These are phyloP conservation scores for Drosophila bunnanda DNA, from an alignment of 2,888 invertebrate species.

Conservation along the genomic window DNA sequence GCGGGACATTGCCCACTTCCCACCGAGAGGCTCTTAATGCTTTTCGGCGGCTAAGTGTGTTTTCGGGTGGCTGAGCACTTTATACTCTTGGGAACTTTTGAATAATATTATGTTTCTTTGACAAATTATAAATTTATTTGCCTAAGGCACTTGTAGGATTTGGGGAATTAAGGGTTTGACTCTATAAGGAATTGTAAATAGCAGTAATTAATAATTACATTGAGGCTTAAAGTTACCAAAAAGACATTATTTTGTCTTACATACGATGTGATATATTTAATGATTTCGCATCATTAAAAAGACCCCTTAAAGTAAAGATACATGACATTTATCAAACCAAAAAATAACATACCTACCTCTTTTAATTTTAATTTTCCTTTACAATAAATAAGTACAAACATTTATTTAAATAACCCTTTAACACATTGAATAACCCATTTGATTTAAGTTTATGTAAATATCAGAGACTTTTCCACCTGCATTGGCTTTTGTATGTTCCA, in stretches of 20 bases:
- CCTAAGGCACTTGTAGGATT: background rate
- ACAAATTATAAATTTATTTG: background rate
- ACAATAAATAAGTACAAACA: background rate
- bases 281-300: no score
- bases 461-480: background rate
- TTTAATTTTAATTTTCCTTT: background rate
- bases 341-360: background rate
- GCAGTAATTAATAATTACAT: background rate
- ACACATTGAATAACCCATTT: background rate
- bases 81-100: background rate
- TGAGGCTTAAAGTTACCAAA: background rate
- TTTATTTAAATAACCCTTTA: background rate
- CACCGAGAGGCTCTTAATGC: conserved; percentile 5
- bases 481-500: background rate
- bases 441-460: background rate
- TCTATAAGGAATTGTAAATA: background rate
- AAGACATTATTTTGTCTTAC: background rate
- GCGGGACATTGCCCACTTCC: conserved; percentile 15
- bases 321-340: background rate
- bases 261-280: no score
- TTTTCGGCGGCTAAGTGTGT: background rate
- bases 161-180: background rate
- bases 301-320: background rate
- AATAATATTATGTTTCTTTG: background rate
- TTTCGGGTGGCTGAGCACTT: conserved; percentile 7